Base-by-base conservation (phyloP, 2,888 invertebrate species). In the Peribatodes rhomboidaria region DNA sequence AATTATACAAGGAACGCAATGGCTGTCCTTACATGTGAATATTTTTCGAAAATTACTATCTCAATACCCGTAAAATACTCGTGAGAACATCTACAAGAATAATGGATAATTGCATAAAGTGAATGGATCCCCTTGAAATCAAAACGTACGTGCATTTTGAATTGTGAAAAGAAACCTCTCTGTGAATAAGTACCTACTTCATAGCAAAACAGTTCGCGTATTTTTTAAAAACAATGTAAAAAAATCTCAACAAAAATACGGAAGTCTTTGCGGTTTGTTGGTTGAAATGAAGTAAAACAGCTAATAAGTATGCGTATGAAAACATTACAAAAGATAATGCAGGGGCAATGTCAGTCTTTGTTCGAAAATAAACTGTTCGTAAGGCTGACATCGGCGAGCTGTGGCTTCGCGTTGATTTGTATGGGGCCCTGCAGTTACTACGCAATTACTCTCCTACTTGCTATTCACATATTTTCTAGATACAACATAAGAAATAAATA, bases 211-310 rank as follows among this genome's bases (percentile, higher is more conserved):
- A 68, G 62, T 65, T 68, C 55, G 59, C 46, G 44, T 65, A 62
- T 71, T 68, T 74, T n/a, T 65, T 41, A 65, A 56, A 69, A 75
- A 77, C 75, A 81, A 79, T 81, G 70, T n/a, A 68, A 67, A 71
- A 79, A 85, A 88, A 89, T 90, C 88, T 85, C 78, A 85, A 87
- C 82, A 82, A 86, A 85, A 81, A 76, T 81, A 77, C 79, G 85
- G 85, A 88, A 85, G 78, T 78, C 67, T 59, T 86, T 81, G 85
- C 72, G 87, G 87, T 83, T 88, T 82, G 81, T 73, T 73, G 72
- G 71, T 79, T 75, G 72, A 77, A 79, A 76, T 68, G 74, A 74
- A 73, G 75, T 74, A 68, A 76, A 73, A 63, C 62, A 68, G 61
- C 70, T 72, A 74, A 76, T 79, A 61, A 69, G 59, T 75, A 75